A percentile compares a stretch with the other conserved stretches of the same genome.
These are phyloP conservation scores for Pelodytes ibericus DNA, from an alignment of 2,797 vertebrate genomes.

Conservation along the genomic window DNA sequence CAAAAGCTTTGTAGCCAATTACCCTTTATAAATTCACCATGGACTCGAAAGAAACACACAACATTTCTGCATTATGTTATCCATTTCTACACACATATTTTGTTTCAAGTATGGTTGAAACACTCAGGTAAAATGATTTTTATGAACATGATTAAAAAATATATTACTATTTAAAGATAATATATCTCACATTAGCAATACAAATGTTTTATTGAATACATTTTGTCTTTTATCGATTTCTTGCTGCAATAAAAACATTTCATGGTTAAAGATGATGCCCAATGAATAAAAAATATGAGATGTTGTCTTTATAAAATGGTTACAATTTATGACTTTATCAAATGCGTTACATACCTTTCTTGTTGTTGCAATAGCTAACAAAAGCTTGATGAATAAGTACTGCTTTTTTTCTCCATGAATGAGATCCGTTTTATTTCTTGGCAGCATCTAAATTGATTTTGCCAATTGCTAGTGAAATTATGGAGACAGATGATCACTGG, in stretches of 20 bases:
- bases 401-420: conserved; percentile 60
- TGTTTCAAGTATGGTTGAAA: too few species aligned
- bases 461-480: conserved; percentile 75
- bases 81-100: too few species aligned
- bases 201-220: background rate
- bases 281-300: conserved; percentile 20
- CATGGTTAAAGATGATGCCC: background rate
- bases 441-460: conserved; percentile 74
- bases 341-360: conserved; percentile 34
- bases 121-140: background rate
- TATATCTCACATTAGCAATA: background rate
- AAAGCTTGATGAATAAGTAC: conserved; percentile 64
- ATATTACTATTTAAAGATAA: background rate
- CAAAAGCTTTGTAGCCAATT: too few species aligned
- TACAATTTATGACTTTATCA: conserved; percentile 26
- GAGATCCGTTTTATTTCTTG: conserved; percentile 72
- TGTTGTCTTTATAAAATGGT: conserved; percentile 25
- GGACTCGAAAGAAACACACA: too few species aligned
- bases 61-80: too few species aligned
- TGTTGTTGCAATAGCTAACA: conserved; percentile 50
- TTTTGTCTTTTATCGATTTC: background rate
- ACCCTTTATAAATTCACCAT: too few species aligned
- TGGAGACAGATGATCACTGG: conserved; percentile 68
- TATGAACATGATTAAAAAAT: background rate
- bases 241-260: background rate